Conservation (phyloP, 2,113 vertebrate genomes). For the Cochlearius cochlearius region DNA sequence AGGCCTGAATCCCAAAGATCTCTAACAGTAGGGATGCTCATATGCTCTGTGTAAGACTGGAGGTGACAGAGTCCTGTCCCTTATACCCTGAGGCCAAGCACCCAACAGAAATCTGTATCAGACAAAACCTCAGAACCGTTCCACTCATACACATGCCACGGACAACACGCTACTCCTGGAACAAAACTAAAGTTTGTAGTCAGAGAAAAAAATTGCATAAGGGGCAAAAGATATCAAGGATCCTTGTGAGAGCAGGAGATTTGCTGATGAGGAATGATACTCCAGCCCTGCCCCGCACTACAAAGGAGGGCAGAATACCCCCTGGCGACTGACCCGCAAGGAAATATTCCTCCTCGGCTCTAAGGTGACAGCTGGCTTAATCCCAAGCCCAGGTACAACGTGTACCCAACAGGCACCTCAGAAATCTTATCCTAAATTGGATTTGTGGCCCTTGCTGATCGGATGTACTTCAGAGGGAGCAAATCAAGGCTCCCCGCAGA, state of each 20-base stretch:
- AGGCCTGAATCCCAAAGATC: not conserved
- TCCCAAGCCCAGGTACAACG: not conserved
- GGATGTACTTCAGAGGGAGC: not conserved
- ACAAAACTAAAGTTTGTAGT: not conserved
- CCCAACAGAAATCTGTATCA: not conserved
- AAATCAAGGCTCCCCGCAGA: not conserved
- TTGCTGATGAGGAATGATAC: not conserved
- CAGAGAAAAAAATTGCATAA: not conserved
- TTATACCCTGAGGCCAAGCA: not conserved
- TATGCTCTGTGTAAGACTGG: rapidly evolving
- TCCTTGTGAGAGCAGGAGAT: not conserved
- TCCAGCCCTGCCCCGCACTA: not conserved
- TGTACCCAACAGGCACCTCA: not conserved
- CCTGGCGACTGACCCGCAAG: not conserved
- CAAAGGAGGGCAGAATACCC: not conserved
- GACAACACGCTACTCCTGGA: not conserved
- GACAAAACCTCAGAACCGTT: not conserved
- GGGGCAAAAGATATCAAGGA: not conserved
- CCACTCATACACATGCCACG: not conserved
- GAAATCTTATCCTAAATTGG: not conserved
- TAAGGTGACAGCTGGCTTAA: not conserved
- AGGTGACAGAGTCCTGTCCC: not conserved
- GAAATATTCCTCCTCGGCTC: not conserved
- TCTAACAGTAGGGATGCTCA: not conserved
- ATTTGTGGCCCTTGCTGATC: not conserved